Percentiles rank a stretch among this genome's conserved stretches.
Conservation (phyloP, 2,797 vertebrate species). For the Sorex maritimensis region DNA sequence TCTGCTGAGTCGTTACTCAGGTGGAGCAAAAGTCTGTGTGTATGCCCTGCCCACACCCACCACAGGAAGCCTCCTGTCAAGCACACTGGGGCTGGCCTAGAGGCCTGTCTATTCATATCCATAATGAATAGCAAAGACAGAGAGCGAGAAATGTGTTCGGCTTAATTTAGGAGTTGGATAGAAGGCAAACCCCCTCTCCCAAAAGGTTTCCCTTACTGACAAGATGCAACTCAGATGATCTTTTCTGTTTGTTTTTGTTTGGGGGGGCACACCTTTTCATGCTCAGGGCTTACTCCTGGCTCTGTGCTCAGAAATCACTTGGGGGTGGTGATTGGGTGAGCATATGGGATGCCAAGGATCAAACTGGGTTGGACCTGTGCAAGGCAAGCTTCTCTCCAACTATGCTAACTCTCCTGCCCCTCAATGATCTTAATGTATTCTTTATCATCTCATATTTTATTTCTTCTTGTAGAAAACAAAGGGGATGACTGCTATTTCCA, state of each 20-base stretch:
- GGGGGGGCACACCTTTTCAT: too few species aligned
- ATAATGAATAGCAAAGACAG: neutral
- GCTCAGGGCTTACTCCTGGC: too few species aligned
- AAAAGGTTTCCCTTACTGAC: neutral
- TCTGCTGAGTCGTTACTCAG: neutral
- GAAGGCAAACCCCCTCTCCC: neutral
- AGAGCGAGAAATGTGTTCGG: neutral
- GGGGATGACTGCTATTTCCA: neutral
- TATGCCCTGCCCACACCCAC: too few species aligned
- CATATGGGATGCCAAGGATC: too few species aligned
- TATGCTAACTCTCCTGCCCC: too few species aligned
- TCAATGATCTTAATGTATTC: neutral
- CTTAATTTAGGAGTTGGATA: neutral
- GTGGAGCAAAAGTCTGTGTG: too few species aligned
- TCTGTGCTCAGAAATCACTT: too few species aligned
- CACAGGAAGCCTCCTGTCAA: neutral
- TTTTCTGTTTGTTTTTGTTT: neutral
- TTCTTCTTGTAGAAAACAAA: conserved; percentile 27
- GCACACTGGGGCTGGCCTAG: neutral
- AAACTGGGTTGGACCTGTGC: too few species aligned
- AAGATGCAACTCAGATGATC: neutral
- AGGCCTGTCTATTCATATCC: conserved; percentile 14
- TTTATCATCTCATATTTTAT: conserved; percentile 7
- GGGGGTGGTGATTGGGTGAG: too few species aligned
- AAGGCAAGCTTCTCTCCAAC: too few species aligned